Evolutionary conservation across 2,888 invertebrate genomes (phyloP), one percentile per base, ranked within the genome.

Genomic region (Leptogaster cylindrica): DNA sequence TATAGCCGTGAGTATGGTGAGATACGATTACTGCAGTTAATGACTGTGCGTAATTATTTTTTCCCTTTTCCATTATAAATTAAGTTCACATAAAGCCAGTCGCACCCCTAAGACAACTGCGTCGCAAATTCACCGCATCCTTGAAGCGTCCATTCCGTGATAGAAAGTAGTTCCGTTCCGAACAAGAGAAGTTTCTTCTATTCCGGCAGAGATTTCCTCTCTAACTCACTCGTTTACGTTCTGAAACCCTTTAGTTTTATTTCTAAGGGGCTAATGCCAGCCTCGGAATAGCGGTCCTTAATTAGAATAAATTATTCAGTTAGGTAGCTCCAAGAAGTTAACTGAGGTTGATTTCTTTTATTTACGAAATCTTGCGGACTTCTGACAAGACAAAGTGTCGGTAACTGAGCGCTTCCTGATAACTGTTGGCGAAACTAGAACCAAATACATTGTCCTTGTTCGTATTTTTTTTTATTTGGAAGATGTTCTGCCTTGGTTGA

Each of bases 281-380:
- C 46, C 25, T 25, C 23, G 23, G 46, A 25, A 46, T 52, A 33
- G 52, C 20, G 52, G 52, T 33, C 33, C 52, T 33, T 52, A 52
- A 52, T 52, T 52, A 52, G 52, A 52, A 52, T 52, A 52, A 52
- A 52, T 52, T 52, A 52, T 31, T 27, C 33, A 52, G 52, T 33
- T 18, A 52, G 31, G 20, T 18, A 20, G 28, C 18, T 33, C 31
- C 31, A 52, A 31, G 52, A 52, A 52, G 33, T 52, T 27, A 28
- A 31, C 36, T 33, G 33, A 52, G 52, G 52, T 52, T 16, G 12
- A 50, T 50, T 50, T 50, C 46, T 46, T 23, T 25, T 25, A 46
- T 25, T 46, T 46, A 46, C 46, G 46, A 10, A 12, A 4, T 3
- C 23, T 7, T 46, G 20, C n/a, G n/a, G n/a, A n/a, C 18, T 25